A percentile compares a stretch with the other conserved stretches of the same genome.
These are phyloP conservation scores for Emmelina monodactyla DNA, from an alignment of 2,888 invertebrate species.

Conservation along the genomic window DNA sequence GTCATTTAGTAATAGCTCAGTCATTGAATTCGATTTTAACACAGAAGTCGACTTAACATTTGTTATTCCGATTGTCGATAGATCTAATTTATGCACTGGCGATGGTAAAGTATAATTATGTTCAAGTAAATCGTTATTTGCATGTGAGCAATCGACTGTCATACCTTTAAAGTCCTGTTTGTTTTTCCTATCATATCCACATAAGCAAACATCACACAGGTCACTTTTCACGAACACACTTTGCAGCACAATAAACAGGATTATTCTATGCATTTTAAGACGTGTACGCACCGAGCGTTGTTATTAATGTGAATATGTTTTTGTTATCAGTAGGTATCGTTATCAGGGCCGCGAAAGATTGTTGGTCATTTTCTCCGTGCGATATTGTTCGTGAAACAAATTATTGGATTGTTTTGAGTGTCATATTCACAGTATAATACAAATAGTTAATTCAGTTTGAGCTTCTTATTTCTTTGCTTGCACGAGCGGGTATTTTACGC, in stretches of 20 bases:
- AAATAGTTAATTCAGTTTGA: too few relatives aligned
- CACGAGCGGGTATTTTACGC: too few relatives aligned
- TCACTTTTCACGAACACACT: slow-evolving; percentile 22
- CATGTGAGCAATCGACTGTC: slow-evolving; percentile 36
- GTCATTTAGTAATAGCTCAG: slow-evolving; percentile 29
- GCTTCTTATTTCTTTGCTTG: too few relatives aligned
- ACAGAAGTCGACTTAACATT: slow-evolving; percentile 22
- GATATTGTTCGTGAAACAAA: too few relatives aligned
- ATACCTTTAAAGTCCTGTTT: slow-evolving; percentile 31
- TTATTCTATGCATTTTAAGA: too few relatives aligned
- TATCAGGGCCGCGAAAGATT: too few relatives aligned
- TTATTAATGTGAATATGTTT: too few relatives aligned
- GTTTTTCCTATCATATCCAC: slow-evolving; percentile 22
- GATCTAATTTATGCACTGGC: slow-evolving; percentile 31
- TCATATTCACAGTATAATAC: too few relatives aligned
- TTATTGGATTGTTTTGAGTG: too few relatives aligned
- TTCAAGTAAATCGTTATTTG: slow-evolving; percentile 18
- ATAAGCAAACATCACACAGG: slow-evolving; percentile 35
- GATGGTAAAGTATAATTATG: slow-evolving; percentile 28
- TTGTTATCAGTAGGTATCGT: too few relatives aligned
- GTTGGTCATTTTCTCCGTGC: too few relatives aligned
- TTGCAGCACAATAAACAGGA: slow-evolving; percentile 13
- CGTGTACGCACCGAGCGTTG: too few relatives aligned
- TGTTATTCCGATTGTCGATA: slow-evolving; percentile 39
- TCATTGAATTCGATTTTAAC: slow-evolving; percentile 29